Base-by-base conservation (phyloP, 2,888 invertebrate species). In the Timema cristinae region DNA sequence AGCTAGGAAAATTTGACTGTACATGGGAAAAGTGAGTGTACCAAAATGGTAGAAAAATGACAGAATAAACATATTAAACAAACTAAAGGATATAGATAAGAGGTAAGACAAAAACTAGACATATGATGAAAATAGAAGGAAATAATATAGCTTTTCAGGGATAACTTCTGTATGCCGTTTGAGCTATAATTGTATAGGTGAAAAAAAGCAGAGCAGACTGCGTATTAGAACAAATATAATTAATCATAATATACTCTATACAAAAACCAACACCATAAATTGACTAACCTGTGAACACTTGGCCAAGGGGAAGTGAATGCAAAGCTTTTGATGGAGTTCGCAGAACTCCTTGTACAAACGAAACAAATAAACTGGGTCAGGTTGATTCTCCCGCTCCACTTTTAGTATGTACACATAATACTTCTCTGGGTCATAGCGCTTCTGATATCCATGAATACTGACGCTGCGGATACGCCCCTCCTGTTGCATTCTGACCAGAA, bases 271-370 rank as follows among this genome's bases (percentile, higher is more conserved):
- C 11, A 6, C 47, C 11, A 6, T 4, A 32, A 4, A 32, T 32
- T 32, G n/a, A 32, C 72, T 67, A 82, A 94, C 95, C 95, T 93
- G 82, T 94, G n/a, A 91, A 77, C 96, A 89, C 81, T 93, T 94
- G 13, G 95, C 93, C 76, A 97, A 85, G 0, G 97, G 97, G 85
- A 95, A 98, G 81, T 93, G 91, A 77, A 93, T 85, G 80, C 95
- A 94, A 67, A 99, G 85, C 84, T 98, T 98, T 82, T 95, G 93
- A 81, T 98, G 94, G 72, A 99, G 90, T 83, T 99, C 99, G 13
- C 93, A 92, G 83, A 98, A 98, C 84, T 99, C 98, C 78, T 95
- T 94, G 84, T 97, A 99, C 0, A 96, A 94, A 73, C 99, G 90
- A 82, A 97, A 95, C 70, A 99, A 86, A 79, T 92, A 92, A 76